phyloP scores from a whole-genome alignment of 2,113 vertebrate genomes.

The Galemys pyrenaicus region DNA sequence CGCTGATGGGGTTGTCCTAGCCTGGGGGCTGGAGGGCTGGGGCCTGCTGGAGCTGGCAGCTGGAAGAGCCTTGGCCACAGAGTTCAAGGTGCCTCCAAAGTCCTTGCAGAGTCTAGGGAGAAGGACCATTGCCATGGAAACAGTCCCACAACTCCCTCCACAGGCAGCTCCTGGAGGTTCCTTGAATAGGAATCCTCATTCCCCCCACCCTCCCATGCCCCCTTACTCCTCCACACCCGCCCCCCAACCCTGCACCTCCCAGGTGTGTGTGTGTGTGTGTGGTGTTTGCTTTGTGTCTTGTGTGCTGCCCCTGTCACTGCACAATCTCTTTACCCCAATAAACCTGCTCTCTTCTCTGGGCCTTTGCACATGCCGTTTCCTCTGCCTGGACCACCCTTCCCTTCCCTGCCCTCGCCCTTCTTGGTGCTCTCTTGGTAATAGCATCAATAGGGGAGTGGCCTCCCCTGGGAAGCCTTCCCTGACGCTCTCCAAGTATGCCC shows the following conservation, averaged over 20 bases:
- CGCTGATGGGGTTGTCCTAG: background rate
- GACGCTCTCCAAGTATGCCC: too few relatives aligned
- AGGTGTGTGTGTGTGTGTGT: rapidly evolving
- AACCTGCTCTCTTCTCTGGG: background rate
- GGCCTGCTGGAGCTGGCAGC: background rate
- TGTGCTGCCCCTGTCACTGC: background rate
- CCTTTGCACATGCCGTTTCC: rapidly evolving
- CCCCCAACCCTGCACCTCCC: rapidly evolving
- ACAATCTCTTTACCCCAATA: rapidly evolving
- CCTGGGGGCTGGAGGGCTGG: too few relatives aligned
- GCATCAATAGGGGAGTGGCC: background rate
- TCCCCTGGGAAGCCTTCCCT: background rate
- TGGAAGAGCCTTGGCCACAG: background rate
- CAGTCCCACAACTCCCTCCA: background rate
- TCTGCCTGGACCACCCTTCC: too few relatives aligned
- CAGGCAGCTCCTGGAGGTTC: background rate
- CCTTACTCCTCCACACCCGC: too few relatives aligned
- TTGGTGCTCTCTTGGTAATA: background rate
- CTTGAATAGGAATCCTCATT: background rate
- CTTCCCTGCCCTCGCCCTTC: too few relatives aligned
- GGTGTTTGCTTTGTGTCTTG: background rate
- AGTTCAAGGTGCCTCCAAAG: background rate
- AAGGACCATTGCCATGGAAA: slow-evolving; percentile 41
- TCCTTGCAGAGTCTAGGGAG: background rate
- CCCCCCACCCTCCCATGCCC: too few relatives aligned